Base-by-base conservation (phyloP, 2,797 vertebrate species). In the Ficedula albicollis region DNA sequence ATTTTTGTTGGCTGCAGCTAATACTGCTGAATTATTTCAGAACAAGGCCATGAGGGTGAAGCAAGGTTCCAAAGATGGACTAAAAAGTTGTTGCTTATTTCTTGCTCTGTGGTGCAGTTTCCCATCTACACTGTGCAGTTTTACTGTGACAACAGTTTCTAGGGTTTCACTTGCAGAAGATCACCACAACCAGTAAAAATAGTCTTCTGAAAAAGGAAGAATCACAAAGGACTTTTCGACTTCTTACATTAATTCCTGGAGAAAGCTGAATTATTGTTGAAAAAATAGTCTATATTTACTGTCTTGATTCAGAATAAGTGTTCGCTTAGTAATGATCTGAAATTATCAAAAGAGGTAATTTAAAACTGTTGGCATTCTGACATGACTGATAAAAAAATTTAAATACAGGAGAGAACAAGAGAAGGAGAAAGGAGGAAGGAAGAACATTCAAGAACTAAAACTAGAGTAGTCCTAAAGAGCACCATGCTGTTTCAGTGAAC, bases 191-290 rank as follows among this genome's bases (percentile, higher is more conserved):
- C 2, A 16, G 5, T 74, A 85, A 93, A 95, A 92, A 93, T 44
- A 83, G 51, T 58, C 30, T 75, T 58, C 55, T 87, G 68, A 44
- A 87, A 96, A 92, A 91, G 84, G 83, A 89, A 91, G 87, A 84
- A 64, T 67, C 3, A 3, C 39, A 81, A 78, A 81, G 46, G 48
- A 48, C 39, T 90, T 84, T 51, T 44, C 3, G 1, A 77, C 23
- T 81, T 83, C 30, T 68, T 88, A 52, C 14, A 8, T 51, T 58
- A 25, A n/a, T 75, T 84, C 79, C 48, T 12, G 14, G 52, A 89
- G 30, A 84, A 73, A 75, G 56, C 54, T 72, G 34, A 68, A 34
- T 68, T 81, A 17, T 34, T 69, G 23, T 80, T 88, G 73, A 43
- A 68, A 90, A 94, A 86, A 12, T 11, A 62, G 43, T 34, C 29